Conservation (phyloP, 2,888 invertebrate species). For the Ommatoiulus sabulosus region DNA sequence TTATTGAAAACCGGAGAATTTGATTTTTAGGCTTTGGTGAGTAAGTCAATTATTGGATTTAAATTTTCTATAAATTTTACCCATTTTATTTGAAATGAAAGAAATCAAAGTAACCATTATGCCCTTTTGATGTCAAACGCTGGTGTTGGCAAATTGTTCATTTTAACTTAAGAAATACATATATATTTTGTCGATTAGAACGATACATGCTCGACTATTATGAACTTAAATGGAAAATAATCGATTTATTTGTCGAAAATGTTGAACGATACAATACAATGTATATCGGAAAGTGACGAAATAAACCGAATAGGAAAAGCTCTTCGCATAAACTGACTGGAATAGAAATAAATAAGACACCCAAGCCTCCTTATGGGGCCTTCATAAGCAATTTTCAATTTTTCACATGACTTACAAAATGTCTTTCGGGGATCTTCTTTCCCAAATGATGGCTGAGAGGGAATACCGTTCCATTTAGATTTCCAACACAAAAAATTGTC, state of each 20-base stretch:
- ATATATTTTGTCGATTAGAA: background rate
- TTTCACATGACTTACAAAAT: conserved; percentile 44
- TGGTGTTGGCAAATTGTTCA: background rate
- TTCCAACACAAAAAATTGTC: background rate
- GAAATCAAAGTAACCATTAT: background rate
- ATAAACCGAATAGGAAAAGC: background rate
- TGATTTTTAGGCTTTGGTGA: too few relatives aligned
- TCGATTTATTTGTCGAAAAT: background rate
- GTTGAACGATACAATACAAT: background rate
- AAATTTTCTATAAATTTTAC: too few relatives aligned
- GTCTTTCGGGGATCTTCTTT: conserved; percentile 39
- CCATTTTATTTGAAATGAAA: background rate
- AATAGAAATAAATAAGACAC: background rate
- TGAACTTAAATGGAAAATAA: background rate
- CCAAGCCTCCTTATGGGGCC: background rate
- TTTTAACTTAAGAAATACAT: background rate
- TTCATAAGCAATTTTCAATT: conserved; percentile 41
- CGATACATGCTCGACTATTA: background rate
- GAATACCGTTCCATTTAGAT: conserved; percentile 16
- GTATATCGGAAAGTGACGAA: background rate
- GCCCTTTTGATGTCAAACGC: background rate
- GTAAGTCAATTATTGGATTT: too few relatives aligned
- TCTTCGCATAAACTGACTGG: background rate
- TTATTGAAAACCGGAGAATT: too few relatives aligned
- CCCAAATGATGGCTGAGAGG: background rate